A percentile compares a stretch with the other conserved stretches of the same genome.
phyloP scores from a whole-genome alignment of 2,113 vertebrate genomes.

The Nibea albiflora region DNA sequence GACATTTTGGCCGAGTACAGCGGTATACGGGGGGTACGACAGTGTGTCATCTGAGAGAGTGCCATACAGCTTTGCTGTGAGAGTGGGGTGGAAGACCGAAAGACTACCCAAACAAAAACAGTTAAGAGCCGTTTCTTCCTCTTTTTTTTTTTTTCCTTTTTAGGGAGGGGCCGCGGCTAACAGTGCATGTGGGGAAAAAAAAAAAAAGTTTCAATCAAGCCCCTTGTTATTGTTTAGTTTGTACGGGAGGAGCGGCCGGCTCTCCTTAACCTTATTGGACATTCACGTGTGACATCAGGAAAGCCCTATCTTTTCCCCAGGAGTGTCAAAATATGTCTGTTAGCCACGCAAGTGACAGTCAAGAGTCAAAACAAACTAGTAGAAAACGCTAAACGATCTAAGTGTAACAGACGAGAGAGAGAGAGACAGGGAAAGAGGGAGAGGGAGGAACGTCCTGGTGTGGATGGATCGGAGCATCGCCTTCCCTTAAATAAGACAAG shows the following conservation, averaged over 20 bases:
- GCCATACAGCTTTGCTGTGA: slow-evolving; percentile 79
- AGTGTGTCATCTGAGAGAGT: slow-evolving; percentile 65
- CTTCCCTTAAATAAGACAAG: slow-evolving; percentile 21
- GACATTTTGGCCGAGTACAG: slow-evolving; percentile 47
- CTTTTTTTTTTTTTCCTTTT: slow-evolving; percentile 23
- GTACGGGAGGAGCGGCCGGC: slow-evolving; percentile 37
- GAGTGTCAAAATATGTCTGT: slow-evolving; percentile 63
- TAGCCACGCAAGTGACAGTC: slow-evolving; percentile 66
- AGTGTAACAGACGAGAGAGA: slow-evolving; percentile 64
- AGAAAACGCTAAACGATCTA: slow-evolving; percentile 53
- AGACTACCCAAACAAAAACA: slow-evolving; percentile 63
- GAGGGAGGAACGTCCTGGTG: slow-evolving; percentile 28
- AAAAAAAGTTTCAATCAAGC: slow-evolving; percentile 42
- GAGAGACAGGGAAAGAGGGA: slow-evolving; percentile 13
- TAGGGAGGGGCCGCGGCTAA: slow-evolving; percentile 48
- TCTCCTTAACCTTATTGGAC: slow-evolving; percentile 64
- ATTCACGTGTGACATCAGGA: slow-evolving; percentile 70
- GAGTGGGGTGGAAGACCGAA: slow-evolving; percentile 78
- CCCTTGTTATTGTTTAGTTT: slow-evolving; percentile 51
- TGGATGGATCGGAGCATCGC: slow-evolving; percentile 53
- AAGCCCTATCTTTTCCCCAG: slow-evolving; percentile 65
- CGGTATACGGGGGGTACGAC: slow-evolving; percentile 41
- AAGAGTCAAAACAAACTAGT: slow-evolving; percentile 56
- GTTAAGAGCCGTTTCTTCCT: slow-evolving; percentile 55
- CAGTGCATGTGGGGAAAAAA: slow-evolving; percentile 68